Percentiles rank a stretch among this genome's conserved stretches.
These are phyloP conservation scores for Erannis defoliaria DNA, from an alignment of 2,888 invertebrate species.

Conservation along the genomic window DNA sequence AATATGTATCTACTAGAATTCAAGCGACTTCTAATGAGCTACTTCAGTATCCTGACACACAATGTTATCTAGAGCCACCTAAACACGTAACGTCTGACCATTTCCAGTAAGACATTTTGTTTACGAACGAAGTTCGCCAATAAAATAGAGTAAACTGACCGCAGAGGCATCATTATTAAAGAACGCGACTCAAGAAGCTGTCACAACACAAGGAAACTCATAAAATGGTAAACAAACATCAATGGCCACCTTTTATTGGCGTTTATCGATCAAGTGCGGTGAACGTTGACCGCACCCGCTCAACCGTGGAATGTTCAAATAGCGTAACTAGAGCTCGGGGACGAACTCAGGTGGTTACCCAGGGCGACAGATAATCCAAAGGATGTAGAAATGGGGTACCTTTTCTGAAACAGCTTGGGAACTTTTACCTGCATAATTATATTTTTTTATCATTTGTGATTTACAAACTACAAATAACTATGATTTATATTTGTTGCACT, in stretches of 20 bases:
- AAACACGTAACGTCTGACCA: not conserved
- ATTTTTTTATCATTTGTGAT: too few relatives aligned
- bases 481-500: too few relatives aligned
- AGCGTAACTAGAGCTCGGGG: conserved; percentile 52
- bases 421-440: too few relatives aligned
- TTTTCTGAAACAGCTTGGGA: not conserved
- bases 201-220: conserved; percentile 30
- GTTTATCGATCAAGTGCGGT: conserved; percentile 52
- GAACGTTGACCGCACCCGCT: conserved; percentile 57
- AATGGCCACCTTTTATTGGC: conserved; percentile 43
- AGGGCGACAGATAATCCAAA: not conserved
- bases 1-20: not conserved
- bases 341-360: conserved; percentile 26
- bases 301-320: conserved; percentile 53
- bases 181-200: conserved; percentile 15
- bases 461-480: too few relatives aligned
- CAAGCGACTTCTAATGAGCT: not conserved
- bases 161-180: conserved; percentile 17
- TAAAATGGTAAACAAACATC: conserved; percentile 45
- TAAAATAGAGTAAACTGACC: conserved; percentile 11
- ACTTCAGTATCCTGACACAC: not conserved
- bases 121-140: conserved; percentile 5
- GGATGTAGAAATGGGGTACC: not conserved
- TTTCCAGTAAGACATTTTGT: conserved; percentile 1
- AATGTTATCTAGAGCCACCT: not conserved